Conservation (phyloP, 2,888 invertebrate species). For the Drosophila kokeensis region DNA sequence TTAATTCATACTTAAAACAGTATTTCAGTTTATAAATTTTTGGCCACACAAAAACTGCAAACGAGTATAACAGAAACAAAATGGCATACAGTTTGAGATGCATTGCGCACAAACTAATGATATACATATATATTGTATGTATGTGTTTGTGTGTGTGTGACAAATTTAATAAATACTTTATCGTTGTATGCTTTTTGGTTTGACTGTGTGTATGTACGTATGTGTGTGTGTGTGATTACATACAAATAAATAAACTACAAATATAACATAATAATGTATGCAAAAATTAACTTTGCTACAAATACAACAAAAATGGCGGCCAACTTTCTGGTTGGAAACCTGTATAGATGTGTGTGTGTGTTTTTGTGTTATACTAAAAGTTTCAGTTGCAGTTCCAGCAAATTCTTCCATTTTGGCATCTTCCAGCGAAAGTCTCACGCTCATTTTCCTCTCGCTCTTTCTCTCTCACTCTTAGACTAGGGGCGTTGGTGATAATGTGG, state of each 20-base stretch:
- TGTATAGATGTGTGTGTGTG: background rate
- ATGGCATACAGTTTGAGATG: conserved; percentile 55
- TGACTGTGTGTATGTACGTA: conserved; percentile 20
- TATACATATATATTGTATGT: conserved; percentile 14
- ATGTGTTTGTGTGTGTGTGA: conserved; percentile 46
- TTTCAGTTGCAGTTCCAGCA: conserved; percentile 5
- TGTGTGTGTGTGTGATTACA: conserved; percentile 56
- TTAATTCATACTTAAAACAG: conserved; percentile 74
- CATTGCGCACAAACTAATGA: conserved; percentile 41
- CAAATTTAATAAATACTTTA: conserved; percentile 53
- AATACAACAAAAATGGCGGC: conserved; percentile 49
- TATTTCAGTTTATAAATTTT: conserved; percentile 60
- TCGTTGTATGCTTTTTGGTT: conserved; percentile 42
- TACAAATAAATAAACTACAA: conserved; percentile 70
- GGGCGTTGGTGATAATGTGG: conserved; percentile 82
- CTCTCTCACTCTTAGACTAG: conserved; percentile 65
- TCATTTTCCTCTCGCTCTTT: background rate
- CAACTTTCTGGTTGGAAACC: conserved; percentile 59
- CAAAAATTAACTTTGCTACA: conserved; percentile 54
- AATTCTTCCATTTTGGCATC: conserved; percentile 50
- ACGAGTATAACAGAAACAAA: conserved; percentile 58
- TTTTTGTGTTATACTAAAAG: conserved; percentile 25
- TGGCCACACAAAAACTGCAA: conserved; percentile 57
- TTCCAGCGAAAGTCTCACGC: conserved; percentile 28
- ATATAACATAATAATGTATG: conserved; percentile 31